phyloP scores from a whole-genome alignment of 2,113 vertebrate species.

The Chaetodon trifascialis region DNA sequence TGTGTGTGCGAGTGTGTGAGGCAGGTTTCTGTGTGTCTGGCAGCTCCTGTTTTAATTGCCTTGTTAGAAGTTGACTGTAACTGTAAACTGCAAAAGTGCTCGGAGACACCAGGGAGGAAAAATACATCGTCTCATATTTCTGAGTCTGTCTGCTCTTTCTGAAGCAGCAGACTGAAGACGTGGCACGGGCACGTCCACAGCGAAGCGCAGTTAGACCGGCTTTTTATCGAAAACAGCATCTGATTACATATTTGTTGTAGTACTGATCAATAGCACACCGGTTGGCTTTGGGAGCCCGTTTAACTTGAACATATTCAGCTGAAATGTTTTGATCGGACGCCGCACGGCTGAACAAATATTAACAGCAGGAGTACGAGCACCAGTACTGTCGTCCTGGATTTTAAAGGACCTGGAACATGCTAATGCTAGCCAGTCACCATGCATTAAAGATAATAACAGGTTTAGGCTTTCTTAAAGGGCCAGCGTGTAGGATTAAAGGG shows the following conservation, averaged over 20 bases:
- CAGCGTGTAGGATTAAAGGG: too few species aligned
- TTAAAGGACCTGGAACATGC: not conserved
- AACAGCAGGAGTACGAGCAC: not conserved
- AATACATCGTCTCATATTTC: constrained; percentile 38
- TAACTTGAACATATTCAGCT: constrained; percentile 2
- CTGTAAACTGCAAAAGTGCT: constrained; percentile 54
- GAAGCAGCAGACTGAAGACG: constrained; percentile 6
- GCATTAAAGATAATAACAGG: too few species aligned
- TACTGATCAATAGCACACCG: constrained; percentile 20
- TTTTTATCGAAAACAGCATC: constrained; percentile 3
- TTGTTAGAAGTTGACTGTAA: constrained; percentile 68
- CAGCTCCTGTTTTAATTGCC: constrained; percentile 66
- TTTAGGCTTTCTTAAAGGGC: too few species aligned
- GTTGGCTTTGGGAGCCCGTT: not conserved
- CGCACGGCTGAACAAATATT: not conserved
- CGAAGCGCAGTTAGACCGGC: not conserved
- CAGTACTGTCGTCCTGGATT: not conserved
- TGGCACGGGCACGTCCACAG: not conserved
- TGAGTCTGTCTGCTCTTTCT: constrained; percentile 7
- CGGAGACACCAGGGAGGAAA: constrained; percentile 34
- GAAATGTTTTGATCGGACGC: constrained; percentile 4
- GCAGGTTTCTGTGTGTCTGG: constrained; percentile 38
- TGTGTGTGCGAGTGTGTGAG: not conserved
- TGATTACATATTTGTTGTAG: constrained; percentile 1
- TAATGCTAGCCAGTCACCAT: not conserved